phyloP scores from a whole-genome alignment of 2,888 invertebrate genomes.

The Pseudococcus jackbeardsleyi region DNA sequence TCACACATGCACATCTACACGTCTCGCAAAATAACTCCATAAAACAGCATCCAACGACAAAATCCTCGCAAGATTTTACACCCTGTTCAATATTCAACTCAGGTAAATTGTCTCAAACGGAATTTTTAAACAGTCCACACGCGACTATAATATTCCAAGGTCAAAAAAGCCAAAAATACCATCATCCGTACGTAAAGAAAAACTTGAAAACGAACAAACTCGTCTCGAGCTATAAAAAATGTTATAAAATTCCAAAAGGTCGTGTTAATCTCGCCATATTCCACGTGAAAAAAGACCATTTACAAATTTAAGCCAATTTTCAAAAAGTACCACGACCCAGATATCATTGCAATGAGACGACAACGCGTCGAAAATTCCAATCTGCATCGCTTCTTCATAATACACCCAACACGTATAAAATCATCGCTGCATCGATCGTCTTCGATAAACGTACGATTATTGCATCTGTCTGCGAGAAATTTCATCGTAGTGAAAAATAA shows the following conservation, averaged over 20 bases:
- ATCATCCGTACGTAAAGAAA: not conserved
- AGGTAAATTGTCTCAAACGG: not conserved
- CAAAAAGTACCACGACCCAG: not conserved
- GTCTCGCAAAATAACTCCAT: no score
- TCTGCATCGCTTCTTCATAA: no score
- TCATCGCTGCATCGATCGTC: no score
- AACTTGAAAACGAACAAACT: not conserved
- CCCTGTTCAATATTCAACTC: not conserved
- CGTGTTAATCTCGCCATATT: not conserved
- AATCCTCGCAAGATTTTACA: not conserved
- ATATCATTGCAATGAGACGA: not conserved
- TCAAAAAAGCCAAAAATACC: not conserved
- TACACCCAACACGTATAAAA: no score
- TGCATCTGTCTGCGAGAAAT: not conserved
- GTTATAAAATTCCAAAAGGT: not conserved
- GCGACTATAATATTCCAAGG: not conserved
- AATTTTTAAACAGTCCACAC: not conserved
- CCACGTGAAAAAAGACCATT: not conserved
- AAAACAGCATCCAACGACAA: not conserved
- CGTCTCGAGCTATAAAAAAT: not conserved
- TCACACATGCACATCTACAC: no score
- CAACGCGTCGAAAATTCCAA: not conserved
- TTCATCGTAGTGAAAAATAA: not conserved
- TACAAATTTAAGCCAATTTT: not conserved
- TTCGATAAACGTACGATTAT: not conserved